phyloP scores from a whole-genome alignment of 2,888 invertebrate species.

The Agelastica alni region DNA sequence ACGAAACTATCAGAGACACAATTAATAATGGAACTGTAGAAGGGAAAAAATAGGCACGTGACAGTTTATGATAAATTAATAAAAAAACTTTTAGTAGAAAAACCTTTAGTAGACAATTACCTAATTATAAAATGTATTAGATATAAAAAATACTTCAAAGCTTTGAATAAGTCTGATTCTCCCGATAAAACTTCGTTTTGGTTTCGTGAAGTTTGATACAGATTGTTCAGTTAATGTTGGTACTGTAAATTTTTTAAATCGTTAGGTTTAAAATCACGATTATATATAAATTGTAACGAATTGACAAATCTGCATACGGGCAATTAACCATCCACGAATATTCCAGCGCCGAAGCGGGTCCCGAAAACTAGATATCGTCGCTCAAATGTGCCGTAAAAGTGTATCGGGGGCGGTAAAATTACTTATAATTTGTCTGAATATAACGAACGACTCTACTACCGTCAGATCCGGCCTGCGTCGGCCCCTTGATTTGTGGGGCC shows the following conservation, averaged over 20 bases:
- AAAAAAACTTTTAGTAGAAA: too few relatives aligned
- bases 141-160: too few relatives aligned
- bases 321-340: constrained; percentile 1
- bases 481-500: constrained; percentile 52
- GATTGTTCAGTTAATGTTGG: too few relatives aligned
- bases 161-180: too few relatives aligned
- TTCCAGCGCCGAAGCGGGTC: not conserved
- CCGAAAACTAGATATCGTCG: constrained; percentile 1
- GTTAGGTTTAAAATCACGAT: not conserved
- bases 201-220: too few relatives aligned
- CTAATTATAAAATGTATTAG: too few relatives aligned
- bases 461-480: constrained; percentile 18
- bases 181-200: too few relatives aligned
- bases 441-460: constrained; percentile 48
- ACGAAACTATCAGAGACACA: too few relatives aligned
- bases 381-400: constrained; percentile 33
- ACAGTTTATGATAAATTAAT: too few relatives aligned
- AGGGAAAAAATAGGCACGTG: too few relatives aligned
- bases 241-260: not conserved
- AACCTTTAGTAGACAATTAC: too few relatives aligned
- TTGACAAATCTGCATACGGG: constrained; percentile 4
- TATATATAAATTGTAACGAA: constrained; percentile 7
- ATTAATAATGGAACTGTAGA: too few relatives aligned
- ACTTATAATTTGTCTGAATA: constrained; percentile 46
- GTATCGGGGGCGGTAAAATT: constrained; percentile 33